Evolutionary conservation across 2,888 invertebrate genomes (phyloP), one percentile per base, ranked within the genome.

Genomic region (Standfussiana lucernea): DNA sequence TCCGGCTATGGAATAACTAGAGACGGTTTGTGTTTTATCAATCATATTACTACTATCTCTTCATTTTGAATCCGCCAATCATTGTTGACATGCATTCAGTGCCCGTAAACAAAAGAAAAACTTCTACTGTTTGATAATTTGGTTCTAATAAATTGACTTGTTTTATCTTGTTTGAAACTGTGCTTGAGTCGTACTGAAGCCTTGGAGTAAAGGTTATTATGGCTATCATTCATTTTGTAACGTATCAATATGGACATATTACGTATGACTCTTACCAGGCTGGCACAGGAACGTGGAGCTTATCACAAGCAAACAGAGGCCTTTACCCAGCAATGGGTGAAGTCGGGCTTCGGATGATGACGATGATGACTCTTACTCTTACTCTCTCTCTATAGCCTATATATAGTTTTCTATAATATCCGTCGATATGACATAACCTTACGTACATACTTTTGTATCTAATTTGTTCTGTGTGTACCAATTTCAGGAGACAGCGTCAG

Each of bases 1-100:
- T 92, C 94, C 13, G 93, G 94, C 74, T 94, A 83, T 77, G 92
- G 93, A 45, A 87, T 91, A 80, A 92, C 91, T 72, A 88, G 89
- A 78, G 90, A 92, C 56, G 91, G 92, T 91, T 80, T 86, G 86
- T 84, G 79, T 77, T 83, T 75, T 77, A 78, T 79, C 70, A 73
- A 72, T 70, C 28, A 47, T 66, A 72, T 61, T 65, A 76, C 37
- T 62, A 72, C 64, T 65, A 73, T 37, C 32, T 67, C 11, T 37
- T 80, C 21, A 67, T 79, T 80, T 78, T 47, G 50, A 72, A 77
- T 59, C 42, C 37, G 32, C 35, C 71, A 76, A 82, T 82, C 77
- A 72, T 66, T 47, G 13, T 53, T 62, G 35, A 66, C 56, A 75
- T 80, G 28, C 37, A 47, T 69, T 72, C 21, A 5, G 28, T 40